These are phyloP conservation scores for Notiomystis cincta DNA, from an alignment of 2,113 vertebrate species.

Conservation along the genomic window DNA sequence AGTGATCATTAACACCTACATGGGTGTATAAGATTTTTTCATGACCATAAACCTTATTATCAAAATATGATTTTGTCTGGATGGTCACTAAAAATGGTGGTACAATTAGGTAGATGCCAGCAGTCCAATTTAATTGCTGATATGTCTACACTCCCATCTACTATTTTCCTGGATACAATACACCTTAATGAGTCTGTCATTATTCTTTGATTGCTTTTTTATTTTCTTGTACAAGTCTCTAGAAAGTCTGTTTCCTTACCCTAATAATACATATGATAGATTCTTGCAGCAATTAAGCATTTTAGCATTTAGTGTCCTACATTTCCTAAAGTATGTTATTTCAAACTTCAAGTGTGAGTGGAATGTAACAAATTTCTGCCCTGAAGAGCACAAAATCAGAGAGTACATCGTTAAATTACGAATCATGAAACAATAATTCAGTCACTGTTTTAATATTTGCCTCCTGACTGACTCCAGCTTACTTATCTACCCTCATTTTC, in stretches of 20 bases:
- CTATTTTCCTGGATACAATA: neutral
- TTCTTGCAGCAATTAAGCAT: neutral
- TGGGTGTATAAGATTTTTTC: neutral
- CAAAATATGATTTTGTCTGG: neutral
- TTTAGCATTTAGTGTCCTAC: neutral
- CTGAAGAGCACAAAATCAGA: neutral
- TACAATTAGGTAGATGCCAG: neutral
- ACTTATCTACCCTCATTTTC: neutral
- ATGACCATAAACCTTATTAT: neutral
- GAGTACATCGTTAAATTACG: accelerated
- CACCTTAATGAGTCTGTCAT: neutral
- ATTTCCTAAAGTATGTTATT: neutral
- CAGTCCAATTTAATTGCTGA: neutral
- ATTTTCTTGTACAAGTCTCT: neutral
- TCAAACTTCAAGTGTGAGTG: neutral
- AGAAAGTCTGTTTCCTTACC: neutral
- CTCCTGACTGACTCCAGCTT: neutral
- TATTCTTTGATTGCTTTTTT: neutral
- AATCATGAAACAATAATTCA: neutral
- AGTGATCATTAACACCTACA: neutral
- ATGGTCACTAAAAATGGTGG: neutral
- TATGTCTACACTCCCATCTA: neutral
- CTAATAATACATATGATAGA: neutral
- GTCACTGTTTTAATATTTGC: neutral
- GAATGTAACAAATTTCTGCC: neutral